These are phyloP conservation scores for Delichon dasypus DNA, from an alignment of 2,797 vertebrate genomes.

Conservation along the genomic window DNA sequence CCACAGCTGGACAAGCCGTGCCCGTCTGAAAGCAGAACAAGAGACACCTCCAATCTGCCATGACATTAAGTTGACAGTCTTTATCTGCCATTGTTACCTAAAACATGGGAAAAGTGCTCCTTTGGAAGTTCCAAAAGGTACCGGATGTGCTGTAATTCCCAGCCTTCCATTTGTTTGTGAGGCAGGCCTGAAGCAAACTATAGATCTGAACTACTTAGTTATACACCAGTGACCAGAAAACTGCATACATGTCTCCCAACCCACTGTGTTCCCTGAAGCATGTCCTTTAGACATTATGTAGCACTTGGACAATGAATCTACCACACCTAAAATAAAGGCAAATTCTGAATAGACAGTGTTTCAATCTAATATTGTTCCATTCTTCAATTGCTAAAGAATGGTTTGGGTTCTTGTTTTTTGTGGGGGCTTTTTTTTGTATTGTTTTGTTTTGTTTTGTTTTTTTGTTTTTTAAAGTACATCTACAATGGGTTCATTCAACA, in stretches of 20 bases:
- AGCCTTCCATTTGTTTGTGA: conserved; percentile 63
- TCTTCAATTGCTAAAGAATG: conserved; percentile 26
- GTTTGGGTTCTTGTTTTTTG: not conserved
- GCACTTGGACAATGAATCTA: conserved; percentile 71
- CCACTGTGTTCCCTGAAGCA: conserved; percentile 75
- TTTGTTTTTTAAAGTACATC: not conserved
- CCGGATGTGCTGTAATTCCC: conserved; percentile 75
- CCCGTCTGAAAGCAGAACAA: conserved; percentile 74
- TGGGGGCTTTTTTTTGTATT: not conserved
- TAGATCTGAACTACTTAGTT: conserved; percentile 77
- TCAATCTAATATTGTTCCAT: conserved; percentile 77
- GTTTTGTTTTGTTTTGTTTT: no score
- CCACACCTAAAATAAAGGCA: conserved; percentile 72
- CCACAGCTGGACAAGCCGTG: conserved; percentile 64
- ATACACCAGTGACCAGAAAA: conserved; percentile 77
- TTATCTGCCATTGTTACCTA: conserved; percentile 80
- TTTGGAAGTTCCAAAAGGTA: conserved; percentile 75
- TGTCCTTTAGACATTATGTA: conserved; percentile 72
- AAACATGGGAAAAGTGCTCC: conserved; percentile 75
- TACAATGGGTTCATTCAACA: conserved; percentile 30
- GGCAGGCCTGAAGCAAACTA: conserved; percentile 63
- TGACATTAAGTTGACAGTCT: conserved; percentile 79
- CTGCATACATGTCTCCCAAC: conserved; percentile 55
- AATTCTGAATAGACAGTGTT: conserved; percentile 72
- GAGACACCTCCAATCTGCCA: conserved; percentile 61